Evolutionary conservation across 2,888 invertebrate genomes (phyloP), one percentile per base, ranked within the genome.

Genomic region (Clitarchus hookeri): DNA sequence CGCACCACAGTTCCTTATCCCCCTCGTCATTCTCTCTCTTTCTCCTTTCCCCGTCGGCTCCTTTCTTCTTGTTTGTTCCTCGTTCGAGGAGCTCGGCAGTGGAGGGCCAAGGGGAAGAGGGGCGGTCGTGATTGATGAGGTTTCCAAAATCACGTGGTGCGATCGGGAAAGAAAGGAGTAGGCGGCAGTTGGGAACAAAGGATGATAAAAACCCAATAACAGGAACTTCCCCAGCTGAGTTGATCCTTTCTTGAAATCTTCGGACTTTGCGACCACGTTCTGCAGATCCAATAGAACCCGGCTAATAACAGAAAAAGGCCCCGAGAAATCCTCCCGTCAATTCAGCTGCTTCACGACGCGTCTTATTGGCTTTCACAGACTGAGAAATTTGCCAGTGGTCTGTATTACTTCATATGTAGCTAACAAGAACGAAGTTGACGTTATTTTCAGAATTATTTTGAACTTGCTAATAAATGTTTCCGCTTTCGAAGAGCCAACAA

Each of bases 81-180:
- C 65, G 65, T 65, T 65, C 65, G 65, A 65, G n/a, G n/a, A 65
- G n/a, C 65, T 65, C 65, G 6, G 13, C 0, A 11, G 8, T n/a
- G 65, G 65, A 16, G 65, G 6, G 65, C 0, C 0, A 23, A 23
- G 16, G 65, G 65, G n/a, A 19, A 19, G n/a, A 19, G 65, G 65
- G 65, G 65, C 65, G 16, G n/a, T 65, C 65, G 82, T 82, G 82
- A 82, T 82, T 82, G 82, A 82, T 82, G 82, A 82, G 82, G 27
- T 44, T 27, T 44, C 82, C 44, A 36, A 82, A 82, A 82, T 82
- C 82, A 82, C 82, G 82, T 82, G 65, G 65, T 65, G 65, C 19
- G 82, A 82, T 82, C 36, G 36, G 36, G 44, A 11, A 82, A 82
- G n/a, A 82, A 82, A 82, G 6, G 27, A 82, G 65, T 65, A 23